Conservation (phyloP, 2,797 vertebrate species). For the Gallirallus australis region DNA sequence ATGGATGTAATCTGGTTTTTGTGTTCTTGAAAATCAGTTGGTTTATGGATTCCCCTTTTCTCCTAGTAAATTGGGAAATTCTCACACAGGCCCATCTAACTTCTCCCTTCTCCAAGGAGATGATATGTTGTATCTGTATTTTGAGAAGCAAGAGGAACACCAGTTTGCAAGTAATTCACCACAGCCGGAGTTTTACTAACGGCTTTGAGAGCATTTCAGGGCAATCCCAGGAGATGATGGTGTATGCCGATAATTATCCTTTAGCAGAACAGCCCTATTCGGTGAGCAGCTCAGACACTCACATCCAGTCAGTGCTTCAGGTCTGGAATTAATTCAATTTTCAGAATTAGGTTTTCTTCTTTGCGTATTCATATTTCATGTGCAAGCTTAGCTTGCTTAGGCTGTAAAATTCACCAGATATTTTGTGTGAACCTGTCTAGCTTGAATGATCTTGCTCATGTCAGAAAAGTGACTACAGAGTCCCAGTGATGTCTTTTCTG, state of each 20-base stretch:
- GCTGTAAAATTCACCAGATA: not conserved
- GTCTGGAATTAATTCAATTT: not conserved
- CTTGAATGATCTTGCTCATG: not conserved
- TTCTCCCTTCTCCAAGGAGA: not conserved
- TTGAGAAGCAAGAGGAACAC: not conserved
- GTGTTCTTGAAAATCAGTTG: conserved; percentile 23
- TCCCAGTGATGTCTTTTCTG: not conserved
- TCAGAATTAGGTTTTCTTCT: not conserved
- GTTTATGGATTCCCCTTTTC: not conserved
- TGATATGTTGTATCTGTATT: not conserved
- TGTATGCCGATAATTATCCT: not conserved
- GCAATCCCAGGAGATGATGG: not conserved
- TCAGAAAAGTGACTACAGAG: not conserved
- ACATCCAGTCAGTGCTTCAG: not conserved
- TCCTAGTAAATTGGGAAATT: not conserved
- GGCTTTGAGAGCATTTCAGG: not conserved
- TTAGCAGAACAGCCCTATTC: not conserved
- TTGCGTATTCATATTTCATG: not conserved
- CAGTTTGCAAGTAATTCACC: conserved; percentile 1
- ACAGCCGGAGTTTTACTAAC: not conserved
- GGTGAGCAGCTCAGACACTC: not conserved
- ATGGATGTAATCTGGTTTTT: conserved; percentile 10
- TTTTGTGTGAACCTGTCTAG: not conserved
- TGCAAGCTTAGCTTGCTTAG: not conserved
- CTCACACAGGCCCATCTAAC: not conserved